Percentiles rank a stretch among this genome's conserved stretches.
Conservation (phyloP, 2,888 invertebrate genomes). For the Lochmaea crataegi region DNA sequence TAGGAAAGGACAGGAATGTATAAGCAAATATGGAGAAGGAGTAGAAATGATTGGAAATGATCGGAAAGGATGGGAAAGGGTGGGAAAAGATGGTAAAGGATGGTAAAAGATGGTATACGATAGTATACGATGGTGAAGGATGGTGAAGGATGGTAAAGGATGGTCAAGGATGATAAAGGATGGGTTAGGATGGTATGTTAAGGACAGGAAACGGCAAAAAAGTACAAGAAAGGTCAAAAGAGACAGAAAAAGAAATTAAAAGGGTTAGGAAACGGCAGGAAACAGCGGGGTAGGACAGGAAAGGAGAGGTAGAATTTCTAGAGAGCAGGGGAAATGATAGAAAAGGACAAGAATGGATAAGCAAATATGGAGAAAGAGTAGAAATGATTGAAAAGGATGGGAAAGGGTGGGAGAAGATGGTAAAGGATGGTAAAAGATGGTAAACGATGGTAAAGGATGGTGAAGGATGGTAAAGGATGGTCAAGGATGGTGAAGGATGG, state of each 20-base stretch:
- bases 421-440: too few species aligned
- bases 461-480: not conserved
- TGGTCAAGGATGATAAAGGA: not conserved
- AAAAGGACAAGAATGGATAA: not conserved
- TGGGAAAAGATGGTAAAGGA: too few species aligned
- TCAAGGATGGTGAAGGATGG: not conserved
- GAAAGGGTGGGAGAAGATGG: too few species aligned
- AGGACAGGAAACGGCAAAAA: not conserved
- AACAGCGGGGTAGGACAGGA: not conserved
- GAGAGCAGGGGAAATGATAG: not conserved
- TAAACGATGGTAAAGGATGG: not conserved
- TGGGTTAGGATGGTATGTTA: not conserved
- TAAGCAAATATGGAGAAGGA: not conserved
- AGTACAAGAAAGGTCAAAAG: not conserved
- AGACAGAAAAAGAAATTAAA: not conserved
- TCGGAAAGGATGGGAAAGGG: too few species aligned
- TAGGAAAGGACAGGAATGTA: not conserved
- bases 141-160: not conserved
- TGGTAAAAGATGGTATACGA: not conserved
- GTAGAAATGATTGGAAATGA: not conserved
- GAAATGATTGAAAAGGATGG: not conserved
- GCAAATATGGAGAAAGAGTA: not conserved
- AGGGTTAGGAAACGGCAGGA: too few species aligned
- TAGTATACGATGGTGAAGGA: not conserved
- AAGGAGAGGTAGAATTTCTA: too few species aligned